These are phyloP conservation scores for Anthrax anthrax DNA, from an alignment of 2,888 invertebrate genomes.

Conservation along the genomic window DNA sequence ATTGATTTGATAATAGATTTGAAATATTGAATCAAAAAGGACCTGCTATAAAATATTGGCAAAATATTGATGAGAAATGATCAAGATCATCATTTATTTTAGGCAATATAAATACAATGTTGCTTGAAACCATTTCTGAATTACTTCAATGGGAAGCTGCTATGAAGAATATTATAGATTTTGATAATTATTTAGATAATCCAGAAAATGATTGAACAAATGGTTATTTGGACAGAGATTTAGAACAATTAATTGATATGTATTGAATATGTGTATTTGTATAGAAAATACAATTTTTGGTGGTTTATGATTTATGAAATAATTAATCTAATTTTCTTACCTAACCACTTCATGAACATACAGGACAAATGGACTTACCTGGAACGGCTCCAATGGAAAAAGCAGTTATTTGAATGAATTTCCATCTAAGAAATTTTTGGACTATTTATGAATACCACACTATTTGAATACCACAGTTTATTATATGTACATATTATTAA, in stretches of 20 bases:
- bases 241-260: conserved; percentile 29
- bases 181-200: conserved; percentile 94
- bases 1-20: conserved; percentile 70
- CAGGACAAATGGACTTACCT: too few species aligned
- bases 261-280: too few species aligned
- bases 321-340: too few species aligned
- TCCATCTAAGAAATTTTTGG: too few species aligned
- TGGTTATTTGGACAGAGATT: conserved; percentile 27
- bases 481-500: too few species aligned
- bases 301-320: too few species aligned
- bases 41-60: conserved; percentile 60
- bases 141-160: conserved; percentile 58
- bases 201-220: conserved; percentile 83
- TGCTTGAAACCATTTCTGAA: conserved; percentile 53
- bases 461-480: too few species aligned
- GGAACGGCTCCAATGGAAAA: too few species aligned
- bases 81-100: conserved; percentile 34
- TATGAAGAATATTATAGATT: conserved; percentile 74
- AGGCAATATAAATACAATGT: conserved; percentile 22
- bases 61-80: conserved; percentile 66
- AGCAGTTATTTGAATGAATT: too few species aligned
- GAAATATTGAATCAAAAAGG: conserved; percentile 50
- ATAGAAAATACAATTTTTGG: too few species aligned
- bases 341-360: too few species aligned
- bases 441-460: too few species aligned